Base-by-base conservation (phyloP, 1,140 invertebrate species). In the Lordiphosa mommai region DNA sequence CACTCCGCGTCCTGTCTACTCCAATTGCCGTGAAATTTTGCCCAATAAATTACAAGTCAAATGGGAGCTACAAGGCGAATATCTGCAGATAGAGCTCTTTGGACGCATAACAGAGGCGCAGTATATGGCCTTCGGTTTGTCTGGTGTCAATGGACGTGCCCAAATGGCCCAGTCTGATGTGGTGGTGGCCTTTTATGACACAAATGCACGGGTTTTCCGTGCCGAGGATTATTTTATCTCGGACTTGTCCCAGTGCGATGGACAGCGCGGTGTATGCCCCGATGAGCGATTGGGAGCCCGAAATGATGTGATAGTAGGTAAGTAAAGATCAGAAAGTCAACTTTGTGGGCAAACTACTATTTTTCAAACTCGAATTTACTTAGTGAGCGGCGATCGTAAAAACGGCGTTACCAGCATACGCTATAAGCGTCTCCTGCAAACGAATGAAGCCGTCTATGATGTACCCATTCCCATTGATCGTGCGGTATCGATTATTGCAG, bases 221-320 rank as follows among this genome's bases (percentile, higher is more conserved):
- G 95, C 94, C 2, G 92, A 93, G 5, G 96, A 97, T 89, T 97
- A 97, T 87, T 95, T 94, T 64, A 93, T 97, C 85, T 94, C 94
- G 0, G 94, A 94, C 37, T 90, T 93, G n/a, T 92, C 94, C 4
- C 95, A 97, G 79, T 95, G 94, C 73, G 94, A 95, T 79, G 94
- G 96, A 0, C 93, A 92, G 51, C 91, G 91, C 9, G 96, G 96
- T 0, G 95, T 96, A 3, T 98, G 96, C 79, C 95, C 95, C 0
- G 96, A 97, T 80, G 92, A 93, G 32, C 90, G 94, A 17, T 90
- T 97, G 0, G 95, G 95, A 0, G 96, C 95, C 0, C 92, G 92
- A 48, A 95, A 97, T 77, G 95, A 97, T 84, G 95, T 93, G 0
- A 90, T 92, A 8, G 88, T 96, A 2, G 90, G 95, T 91, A 72